These are phyloP conservation scores for Drosophila atripex DNA, from an alignment of 2,888 invertebrate species.

Conservation along the genomic window DNA sequence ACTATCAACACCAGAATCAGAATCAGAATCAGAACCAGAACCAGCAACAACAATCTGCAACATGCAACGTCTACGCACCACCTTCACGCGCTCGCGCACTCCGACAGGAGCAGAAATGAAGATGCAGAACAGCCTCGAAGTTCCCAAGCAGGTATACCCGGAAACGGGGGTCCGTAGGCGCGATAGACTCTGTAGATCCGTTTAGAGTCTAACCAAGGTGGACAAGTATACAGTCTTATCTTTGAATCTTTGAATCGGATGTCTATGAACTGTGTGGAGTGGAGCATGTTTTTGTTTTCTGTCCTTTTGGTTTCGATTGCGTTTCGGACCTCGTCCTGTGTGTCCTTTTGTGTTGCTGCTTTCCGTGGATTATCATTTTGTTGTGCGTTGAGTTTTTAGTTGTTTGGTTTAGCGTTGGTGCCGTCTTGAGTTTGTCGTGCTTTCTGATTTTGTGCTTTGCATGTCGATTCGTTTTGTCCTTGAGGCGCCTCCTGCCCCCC, in stretches of 20 bases:
- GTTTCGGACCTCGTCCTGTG: too few species aligned
- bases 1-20: background rate
- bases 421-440: background rate
- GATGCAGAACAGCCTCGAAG: constrained; percentile 95
- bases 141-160: constrained; percentile 89
- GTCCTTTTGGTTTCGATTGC: too few species aligned
- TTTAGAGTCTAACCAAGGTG: too few species aligned
- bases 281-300: too few species aligned
- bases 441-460: constrained; percentile 1
- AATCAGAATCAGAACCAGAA: constrained; percentile 10
- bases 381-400: background rate
- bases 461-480: background rate
- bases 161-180: too few species aligned
- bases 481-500: background rate
- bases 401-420: background rate
- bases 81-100: constrained; percentile 93
- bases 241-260: too few species aligned
- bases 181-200: too few species aligned
- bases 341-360: background rate
- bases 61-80: constrained; percentile 88
- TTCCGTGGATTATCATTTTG: background rate
- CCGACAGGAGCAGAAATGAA: constrained; percentile 96
- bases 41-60: constrained; percentile 25
- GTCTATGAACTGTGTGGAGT: too few species aligned
- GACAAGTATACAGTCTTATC: too few species aligned